These are phyloP conservation scores for Cartodere bifasciata DNA, from an alignment of 2,888 invertebrate genomes.

Conservation along the genomic window DNA sequence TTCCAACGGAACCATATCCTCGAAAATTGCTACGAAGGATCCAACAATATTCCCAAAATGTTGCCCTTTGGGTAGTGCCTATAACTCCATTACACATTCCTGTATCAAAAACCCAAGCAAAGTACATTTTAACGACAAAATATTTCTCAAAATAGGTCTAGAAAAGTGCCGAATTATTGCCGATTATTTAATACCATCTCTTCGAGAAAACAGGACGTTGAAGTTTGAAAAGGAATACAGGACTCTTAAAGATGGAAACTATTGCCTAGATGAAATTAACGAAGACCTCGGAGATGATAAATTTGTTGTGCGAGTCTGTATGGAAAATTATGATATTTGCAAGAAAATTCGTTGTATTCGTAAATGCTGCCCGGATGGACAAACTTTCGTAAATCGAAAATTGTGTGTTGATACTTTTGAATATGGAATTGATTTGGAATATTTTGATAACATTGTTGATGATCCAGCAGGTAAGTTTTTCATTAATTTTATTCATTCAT, in stretches of 20 bases:
- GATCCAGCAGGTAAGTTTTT: too few relatives aligned
- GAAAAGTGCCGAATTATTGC: slow-evolving; percentile 1
- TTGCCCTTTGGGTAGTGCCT: slow-evolving; percentile 4
- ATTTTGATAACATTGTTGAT: too few relatives aligned
- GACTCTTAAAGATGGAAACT: too few relatives aligned
- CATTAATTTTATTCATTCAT: too few relatives aligned
- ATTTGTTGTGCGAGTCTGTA: slow-evolving; percentile 21
- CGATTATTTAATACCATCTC: background rate
- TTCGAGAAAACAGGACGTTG: too few relatives aligned
- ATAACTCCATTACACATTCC: slow-evolving; percentile 7
- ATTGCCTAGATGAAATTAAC: slow-evolving; percentile 20
- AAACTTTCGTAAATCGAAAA: slow-evolving; percentile 32
- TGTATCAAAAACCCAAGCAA: slow-evolving; percentile 1
- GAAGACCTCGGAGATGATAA: slow-evolving; percentile 11
- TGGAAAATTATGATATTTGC: slow-evolving; percentile 19
- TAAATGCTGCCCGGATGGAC: slow-evolving; percentile 44
- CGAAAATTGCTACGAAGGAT: too few relatives aligned
- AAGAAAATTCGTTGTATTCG: slow-evolving; percentile 30
- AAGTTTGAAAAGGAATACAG: too few relatives aligned
- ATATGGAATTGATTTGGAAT: slow-evolving; percentile 21
- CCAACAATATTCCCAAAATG: slow-evolving; percentile 10
- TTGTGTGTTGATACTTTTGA: slow-evolving; percentile 21
- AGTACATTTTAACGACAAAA: background rate
- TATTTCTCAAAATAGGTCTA: slow-evolving; percentile 1
- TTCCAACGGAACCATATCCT: too few relatives aligned